Evolutionary conservation across 2,888 invertebrate genomes (phyloP).

Genomic region (Hyppa rectilinea): DNA sequence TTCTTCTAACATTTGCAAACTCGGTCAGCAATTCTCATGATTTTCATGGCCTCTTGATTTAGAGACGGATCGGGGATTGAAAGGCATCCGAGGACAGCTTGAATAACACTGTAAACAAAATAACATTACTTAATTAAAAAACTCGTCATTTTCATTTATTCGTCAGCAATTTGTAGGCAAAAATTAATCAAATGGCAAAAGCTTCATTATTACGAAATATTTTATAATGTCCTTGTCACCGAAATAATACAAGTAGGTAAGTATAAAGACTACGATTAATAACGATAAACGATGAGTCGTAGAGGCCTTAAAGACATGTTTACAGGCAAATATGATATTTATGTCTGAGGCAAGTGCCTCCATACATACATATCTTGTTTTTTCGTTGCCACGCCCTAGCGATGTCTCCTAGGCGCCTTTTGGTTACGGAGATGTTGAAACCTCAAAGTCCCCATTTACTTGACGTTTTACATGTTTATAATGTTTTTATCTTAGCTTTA

Average conservation of each 20-base stretch:
- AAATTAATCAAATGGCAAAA: constrained; percentile 2
- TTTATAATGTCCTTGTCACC: constrained; percentile 40
- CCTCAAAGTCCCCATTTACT: neutral
- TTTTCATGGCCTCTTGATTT: constrained; percentile 92
- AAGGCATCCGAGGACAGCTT: constrained; percentile 93
- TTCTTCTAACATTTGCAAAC: constrained; percentile 92
- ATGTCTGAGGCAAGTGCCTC: neutral
- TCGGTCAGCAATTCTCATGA: constrained; percentile 92
- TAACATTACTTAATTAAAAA: neutral
- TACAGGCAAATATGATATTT: constrained; percentile 12
- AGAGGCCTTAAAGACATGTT: neutral
- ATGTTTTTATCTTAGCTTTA: too few relatives aligned
- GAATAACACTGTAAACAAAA: constrained; percentile 91
- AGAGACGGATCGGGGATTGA: constrained; percentile 92
- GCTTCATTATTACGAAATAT: constrained; percentile 16
- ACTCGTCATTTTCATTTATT: constrained; percentile 2
- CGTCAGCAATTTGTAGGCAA: constrained; percentile 22
- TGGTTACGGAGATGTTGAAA: neutral
- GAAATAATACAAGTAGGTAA: constrained; percentile 16
- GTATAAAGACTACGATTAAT: constrained; percentile 15
- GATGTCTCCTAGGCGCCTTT: neutral
- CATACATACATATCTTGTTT: neutral
- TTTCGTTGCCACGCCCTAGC: neutral
- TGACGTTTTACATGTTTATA: neutral
- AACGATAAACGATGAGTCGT: neutral